These are phyloP conservation scores for Aphelocoma coerulescens DNA, from an alignment of 2,113 vertebrate genomes.

Conservation along the genomic window DNA sequence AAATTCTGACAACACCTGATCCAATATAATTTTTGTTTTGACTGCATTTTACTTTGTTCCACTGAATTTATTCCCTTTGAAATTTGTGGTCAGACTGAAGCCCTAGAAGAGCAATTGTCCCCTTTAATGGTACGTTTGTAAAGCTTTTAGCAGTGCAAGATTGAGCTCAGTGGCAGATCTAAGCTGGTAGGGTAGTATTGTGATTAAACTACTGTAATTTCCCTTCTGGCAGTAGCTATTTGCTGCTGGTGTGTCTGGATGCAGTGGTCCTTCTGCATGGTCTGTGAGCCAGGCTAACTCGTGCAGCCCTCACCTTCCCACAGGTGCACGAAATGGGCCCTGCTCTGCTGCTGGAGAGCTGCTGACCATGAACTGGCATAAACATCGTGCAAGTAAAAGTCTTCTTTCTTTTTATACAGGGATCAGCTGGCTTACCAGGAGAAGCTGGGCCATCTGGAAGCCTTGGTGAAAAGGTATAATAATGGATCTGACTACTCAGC, in stretches of 20 bases:
- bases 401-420: constrained; percentile 70
- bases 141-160: neutral
- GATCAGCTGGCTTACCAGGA: constrained; percentile 84
- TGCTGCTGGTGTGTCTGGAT: neutral
- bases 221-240: neutral
- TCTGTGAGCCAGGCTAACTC: neutral
- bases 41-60: neutral
- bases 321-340: neutral
- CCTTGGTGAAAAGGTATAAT: constrained; percentile 90
- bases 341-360: neutral
- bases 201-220: neutral
- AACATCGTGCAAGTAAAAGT: neutral
- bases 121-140: neutral
- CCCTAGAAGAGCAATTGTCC: neutral
- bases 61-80: neutral
- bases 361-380: neutral
- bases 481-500: neutral
- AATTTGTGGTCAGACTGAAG: neutral
- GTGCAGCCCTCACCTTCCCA: neutral
- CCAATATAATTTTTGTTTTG: neutral
- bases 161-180: neutral
- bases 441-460: constrained; percentile 81
- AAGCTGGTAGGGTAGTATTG: neutral
- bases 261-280: neutral
- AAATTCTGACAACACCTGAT: neutral